Evolutionary conservation across 2,113 vertebrate species (phyloP).

Genomic region (Paradoxurus hermaphroditus): DNA sequence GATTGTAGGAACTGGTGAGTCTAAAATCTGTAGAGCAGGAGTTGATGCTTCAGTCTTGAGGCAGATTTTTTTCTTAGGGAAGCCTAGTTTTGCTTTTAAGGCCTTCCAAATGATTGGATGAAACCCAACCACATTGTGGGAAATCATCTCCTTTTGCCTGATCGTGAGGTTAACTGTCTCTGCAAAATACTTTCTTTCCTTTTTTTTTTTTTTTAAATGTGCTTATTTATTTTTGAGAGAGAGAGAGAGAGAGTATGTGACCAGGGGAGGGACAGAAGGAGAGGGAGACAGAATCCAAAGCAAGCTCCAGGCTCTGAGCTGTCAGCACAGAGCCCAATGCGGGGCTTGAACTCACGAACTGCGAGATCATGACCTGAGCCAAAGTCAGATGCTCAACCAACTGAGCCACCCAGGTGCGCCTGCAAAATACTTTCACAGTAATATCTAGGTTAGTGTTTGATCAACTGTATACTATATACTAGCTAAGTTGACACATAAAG

Average conservation of each 20-base stretch:
- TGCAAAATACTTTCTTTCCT: not conserved
- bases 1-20: not conserved
- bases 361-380: no score
- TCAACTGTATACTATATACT: not conserved
- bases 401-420: no score
- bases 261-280: no score
- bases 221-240: no score
- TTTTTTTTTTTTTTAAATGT: no score
- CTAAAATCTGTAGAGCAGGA: not conserved
- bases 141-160: not conserved
- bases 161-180: not conserved
- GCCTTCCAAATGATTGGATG: not conserved
- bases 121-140: not conserved
- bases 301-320: no score
- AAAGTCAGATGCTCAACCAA: no score
- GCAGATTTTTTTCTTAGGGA: not conserved
- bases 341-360: no score
- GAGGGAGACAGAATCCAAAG: no score
- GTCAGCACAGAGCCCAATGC: no score
- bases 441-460: not conserved
- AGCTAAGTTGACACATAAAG: not conserved
- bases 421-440: not conserved
- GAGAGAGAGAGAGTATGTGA: no score
- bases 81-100: not conserved
- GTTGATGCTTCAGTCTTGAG: not conserved